Base-by-base conservation (phyloP, 1,140 invertebrate genomes). In the Bathynomus jamesi region DNA sequence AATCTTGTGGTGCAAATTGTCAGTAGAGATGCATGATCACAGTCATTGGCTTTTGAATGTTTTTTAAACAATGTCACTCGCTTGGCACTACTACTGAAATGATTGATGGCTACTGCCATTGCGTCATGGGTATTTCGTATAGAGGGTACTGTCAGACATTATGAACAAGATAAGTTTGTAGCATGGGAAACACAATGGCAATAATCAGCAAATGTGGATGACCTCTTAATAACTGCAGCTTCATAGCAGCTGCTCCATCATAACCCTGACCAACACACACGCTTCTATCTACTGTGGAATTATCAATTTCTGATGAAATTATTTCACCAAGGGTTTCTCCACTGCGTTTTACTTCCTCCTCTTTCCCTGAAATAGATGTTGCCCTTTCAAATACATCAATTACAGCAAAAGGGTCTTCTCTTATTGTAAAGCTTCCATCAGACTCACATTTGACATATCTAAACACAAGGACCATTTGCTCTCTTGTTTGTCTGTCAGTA, bases 381-480 rank as follows among this genome's bases (percentile, higher is more conserved):
- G 63, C 24, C 63, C 63, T 65, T 65, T 65, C 63, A 65, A 65
- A 65, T 10, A 28, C 63, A 28, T 65, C 63, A n/a, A 65, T 29
- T 29, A 65, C 63, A 65, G 63, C 63, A 65, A 65, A n/a, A 65
- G 63, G 63, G 31, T 65, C 63, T 29, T 65, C 63, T 65, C 28
- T n/a, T 29, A 65, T 29, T 4, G 31, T 29, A 65, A 28, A 65
- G n/a, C 28, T 65, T 65, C 63, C 24, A 65, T 65, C 63, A 65
- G 63, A 27, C 28, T 4, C 31, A 65, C 4, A 65, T 65, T 65
- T 65, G 28, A 65, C 63, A 65, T 65, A 65, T 29, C 28, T n/a
- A 24, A 29, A 27, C 63, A 65, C 63, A 65, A 65, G n/a, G 31
- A 65, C 63, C 63, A 65, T 65, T 65, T 65, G 63, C 24, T 65